These are phyloP conservation scores for Manis crassicaudata DNA, from an alignment of 2,797 vertebrate species.

Conservation along the genomic window DNA sequence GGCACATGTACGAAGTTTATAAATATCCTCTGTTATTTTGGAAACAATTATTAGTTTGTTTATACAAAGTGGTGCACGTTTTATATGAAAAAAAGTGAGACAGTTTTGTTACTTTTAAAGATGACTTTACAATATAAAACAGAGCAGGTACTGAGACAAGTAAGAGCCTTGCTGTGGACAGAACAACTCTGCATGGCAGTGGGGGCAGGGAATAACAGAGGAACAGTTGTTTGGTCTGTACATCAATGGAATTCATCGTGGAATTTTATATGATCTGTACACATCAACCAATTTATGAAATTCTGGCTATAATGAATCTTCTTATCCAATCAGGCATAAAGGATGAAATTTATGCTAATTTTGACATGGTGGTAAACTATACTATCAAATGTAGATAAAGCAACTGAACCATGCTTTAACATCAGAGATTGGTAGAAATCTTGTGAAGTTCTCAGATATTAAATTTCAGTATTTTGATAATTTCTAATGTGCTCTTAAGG, in stretches of 20 bases:
- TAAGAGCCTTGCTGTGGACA: background rate
- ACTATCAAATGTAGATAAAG: background rate
- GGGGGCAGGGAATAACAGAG: background rate
- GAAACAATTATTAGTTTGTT: background rate
- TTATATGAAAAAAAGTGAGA: background rate
- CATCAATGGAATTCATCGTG: background rate
- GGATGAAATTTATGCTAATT: slow-evolving; percentile 42
- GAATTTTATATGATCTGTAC: slow-evolving; percentile 16
- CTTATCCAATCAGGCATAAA: slow-evolving; percentile 40
- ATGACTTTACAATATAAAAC: background rate
- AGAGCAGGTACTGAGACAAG: background rate
- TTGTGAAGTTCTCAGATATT: slow-evolving; percentile 18
- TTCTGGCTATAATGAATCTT: background rate
- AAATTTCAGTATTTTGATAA: slow-evolving; percentile 24
- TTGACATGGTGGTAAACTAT: slow-evolving; percentile 28
- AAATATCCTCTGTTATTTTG: background rate
- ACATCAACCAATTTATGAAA: slow-evolving; percentile 40
- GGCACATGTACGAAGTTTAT: background rate
- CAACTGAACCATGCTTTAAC: background rate
- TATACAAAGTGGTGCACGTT: background rate
- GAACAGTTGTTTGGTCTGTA: background rate
- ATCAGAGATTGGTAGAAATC: background rate
- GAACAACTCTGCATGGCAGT: background rate
- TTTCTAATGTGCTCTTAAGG: background rate
- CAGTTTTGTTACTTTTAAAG: background rate